Percentiles rank a stretch among this genome's conserved stretches.
Conservation (phyloP, 2,797 vertebrate genomes). For the Zenarchopterus dispar region DNA sequence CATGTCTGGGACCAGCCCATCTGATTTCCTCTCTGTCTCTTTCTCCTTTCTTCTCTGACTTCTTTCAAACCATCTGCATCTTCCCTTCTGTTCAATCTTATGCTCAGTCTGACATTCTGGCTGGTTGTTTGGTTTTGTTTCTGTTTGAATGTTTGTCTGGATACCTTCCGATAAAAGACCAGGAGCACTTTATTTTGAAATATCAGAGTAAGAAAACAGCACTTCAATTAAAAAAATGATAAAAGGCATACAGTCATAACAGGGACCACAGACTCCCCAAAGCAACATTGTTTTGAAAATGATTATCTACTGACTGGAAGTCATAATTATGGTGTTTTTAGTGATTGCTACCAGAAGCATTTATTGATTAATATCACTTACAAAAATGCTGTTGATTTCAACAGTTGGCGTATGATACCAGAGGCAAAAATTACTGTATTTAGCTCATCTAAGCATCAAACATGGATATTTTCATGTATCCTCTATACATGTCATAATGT, state of each 20-base stretch:
- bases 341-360: not conserved
- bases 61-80: slow-evolving; percentile 39
- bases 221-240: slow-evolving; percentile 29
- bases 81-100: slow-evolving; percentile 22
- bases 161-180: slow-evolving; percentile 13
- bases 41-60: slow-evolving; percentile 43
- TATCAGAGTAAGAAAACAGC: slow-evolving; percentile 20
- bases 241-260: slow-evolving; percentile 24
- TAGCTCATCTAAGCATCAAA: slow-evolving; percentile 11
- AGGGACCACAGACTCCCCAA: slow-evolving; percentile 6
- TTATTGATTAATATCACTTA: slow-evolving; percentile 10
- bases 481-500: not conserved
- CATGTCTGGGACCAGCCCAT: slow-evolving; percentile 55
- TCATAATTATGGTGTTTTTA: slow-evolving; percentile 7
- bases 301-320: slow-evolving; percentile 24
- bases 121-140: slow-evolving; percentile 27
- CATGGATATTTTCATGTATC: not conserved
- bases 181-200: slow-evolving; percentile 32
- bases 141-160: slow-evolving; percentile 18
- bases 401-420: not conserved
- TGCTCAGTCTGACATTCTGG: slow-evolving; percentile 27
- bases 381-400: slow-evolving; percentile 9
- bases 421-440: not conserved
- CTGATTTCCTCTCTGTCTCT: slow-evolving; percentile 52
- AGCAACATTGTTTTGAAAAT: slow-evolving; percentile 15